phyloP scores from a whole-genome alignment of 2,797 vertebrate species.

The Chanos chanos region DNA sequence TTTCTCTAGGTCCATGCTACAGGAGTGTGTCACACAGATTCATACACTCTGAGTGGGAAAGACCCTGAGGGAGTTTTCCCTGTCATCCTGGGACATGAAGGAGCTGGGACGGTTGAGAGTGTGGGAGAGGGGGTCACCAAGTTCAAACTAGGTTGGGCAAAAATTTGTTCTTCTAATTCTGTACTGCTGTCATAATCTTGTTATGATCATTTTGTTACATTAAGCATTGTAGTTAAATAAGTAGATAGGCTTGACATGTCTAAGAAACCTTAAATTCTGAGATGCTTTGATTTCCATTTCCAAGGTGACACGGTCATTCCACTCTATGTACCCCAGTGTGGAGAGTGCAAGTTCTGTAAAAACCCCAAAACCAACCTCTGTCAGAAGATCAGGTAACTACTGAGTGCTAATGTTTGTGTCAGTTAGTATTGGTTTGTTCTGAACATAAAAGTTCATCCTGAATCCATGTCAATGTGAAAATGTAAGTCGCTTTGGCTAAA shows the following conservation, averaged over 20 bases:
- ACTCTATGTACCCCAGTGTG: conserved; percentile 91
- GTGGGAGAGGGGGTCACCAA: conserved; percentile 92
- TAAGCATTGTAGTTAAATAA: not conserved
- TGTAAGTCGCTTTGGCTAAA: too few species aligned
- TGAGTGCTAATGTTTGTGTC: not conserved
- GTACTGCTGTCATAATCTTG: not conserved
- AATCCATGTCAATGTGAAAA: too few species aligned
- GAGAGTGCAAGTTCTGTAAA: conserved; percentile 95
- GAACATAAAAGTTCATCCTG: too few species aligned
- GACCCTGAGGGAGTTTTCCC: conserved; percentile 93
- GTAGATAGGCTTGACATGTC: not conserved
- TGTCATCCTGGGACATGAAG: conserved; percentile 93
- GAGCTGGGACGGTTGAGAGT: conserved; percentile 90
- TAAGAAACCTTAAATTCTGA: not conserved
- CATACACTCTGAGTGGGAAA: conserved; percentile 89
- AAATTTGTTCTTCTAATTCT: not conserved
- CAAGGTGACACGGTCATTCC: conserved; percentile 90
- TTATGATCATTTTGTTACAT: not conserved
- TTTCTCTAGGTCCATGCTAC: conserved; percentile 82
- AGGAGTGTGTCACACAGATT: conserved; percentile 93
- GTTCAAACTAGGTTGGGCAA: conserved; percentile 80
- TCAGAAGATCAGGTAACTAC: conserved; percentile 91
- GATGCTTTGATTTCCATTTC: conserved; percentile 8
- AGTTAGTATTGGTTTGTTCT: too few species aligned
- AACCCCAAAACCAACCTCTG: conserved; percentile 97